These are phyloP conservation scores for Achroia grisella DNA, from an alignment of 1,140 invertebrate genomes.

Conservation along the genomic window DNA sequence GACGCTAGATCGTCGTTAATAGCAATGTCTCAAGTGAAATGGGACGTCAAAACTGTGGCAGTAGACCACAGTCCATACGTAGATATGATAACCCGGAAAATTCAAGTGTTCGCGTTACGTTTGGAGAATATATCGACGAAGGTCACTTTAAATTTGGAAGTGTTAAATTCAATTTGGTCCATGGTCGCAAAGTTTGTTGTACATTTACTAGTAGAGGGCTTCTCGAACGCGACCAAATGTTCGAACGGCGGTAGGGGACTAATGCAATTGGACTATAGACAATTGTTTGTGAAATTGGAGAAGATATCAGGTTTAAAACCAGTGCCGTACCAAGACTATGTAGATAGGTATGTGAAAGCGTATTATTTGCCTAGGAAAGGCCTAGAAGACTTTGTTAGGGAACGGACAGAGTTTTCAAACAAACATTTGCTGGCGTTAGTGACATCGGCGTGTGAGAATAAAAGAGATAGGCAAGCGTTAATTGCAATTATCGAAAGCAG, in stretches of 20 bases:
- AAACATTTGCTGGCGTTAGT: conserved; percentile 91
- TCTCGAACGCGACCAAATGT: conserved; percentile 93
- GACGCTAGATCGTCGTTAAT: conserved; percentile 85
- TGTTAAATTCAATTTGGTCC: conserved; percentile 87
- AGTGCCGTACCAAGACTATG: conserved; percentile 91
- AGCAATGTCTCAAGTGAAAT: conserved; percentile 94
- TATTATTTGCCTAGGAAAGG: conserved; percentile 93
- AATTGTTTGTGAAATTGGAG: conserved; percentile 93
- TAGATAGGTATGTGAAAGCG: conserved; percentile 96
- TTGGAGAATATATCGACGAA: conserved; percentile 80
- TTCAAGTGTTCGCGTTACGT: conserved; percentile 85
- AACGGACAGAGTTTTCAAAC: conserved; percentile 91
- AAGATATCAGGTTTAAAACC: conserved; percentile 87
- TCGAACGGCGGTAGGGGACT: conserved; percentile 95
- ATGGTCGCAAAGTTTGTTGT: conserved; percentile 89
- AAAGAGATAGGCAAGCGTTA: conserved; percentile 87
- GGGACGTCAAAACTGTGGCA: conserved; percentile 97
- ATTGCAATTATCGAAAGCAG: conserved; percentile 80
- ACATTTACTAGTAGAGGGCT: conserved; percentile 94
- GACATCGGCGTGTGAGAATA: conserved; percentile 90
- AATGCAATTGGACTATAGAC: conserved; percentile 98
- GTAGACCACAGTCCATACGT: conserved; percentile 95
- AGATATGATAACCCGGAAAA: conserved; percentile 83
- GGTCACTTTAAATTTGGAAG: conserved; percentile 82
- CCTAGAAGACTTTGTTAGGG: conserved; percentile 91